A percentile compares a stretch with the other conserved stretches of the same genome.
These are phyloP conservation scores for Eupithecia dodoneata DNA, from an alignment of 2,888 invertebrate genomes.

Conservation along the genomic window DNA sequence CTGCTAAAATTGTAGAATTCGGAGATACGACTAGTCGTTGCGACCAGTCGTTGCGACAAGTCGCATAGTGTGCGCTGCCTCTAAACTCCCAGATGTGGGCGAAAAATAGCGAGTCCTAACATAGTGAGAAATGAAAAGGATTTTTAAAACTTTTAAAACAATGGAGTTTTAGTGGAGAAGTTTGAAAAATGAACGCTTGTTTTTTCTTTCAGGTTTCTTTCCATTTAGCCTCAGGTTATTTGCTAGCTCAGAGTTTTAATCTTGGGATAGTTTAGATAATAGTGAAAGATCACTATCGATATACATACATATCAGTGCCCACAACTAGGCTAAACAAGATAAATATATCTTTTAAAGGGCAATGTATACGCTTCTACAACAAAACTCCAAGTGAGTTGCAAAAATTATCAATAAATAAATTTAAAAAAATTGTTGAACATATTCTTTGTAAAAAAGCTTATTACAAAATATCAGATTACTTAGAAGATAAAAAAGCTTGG, in stretches of 20 bases:
- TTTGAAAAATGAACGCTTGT: background rate
- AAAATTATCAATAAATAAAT: no score
- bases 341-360: no score
- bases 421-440: no score
- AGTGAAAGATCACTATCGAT: no score
- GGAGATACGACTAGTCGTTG: background rate
- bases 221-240: background rate
- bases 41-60: background rate
- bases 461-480: no score
- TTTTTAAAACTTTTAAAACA: constrained; percentile 5
- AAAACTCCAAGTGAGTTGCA: no score
- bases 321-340: no score
- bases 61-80: background rate
- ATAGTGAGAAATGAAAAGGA: constrained; percentile 9
- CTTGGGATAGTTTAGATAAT: background rate
- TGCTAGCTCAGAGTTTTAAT: background rate
- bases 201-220: background rate
- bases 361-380: no score
- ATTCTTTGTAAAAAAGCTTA: no score
- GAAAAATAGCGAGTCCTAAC: constrained; percentile 4
- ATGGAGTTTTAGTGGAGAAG: constrained; percentile 2
- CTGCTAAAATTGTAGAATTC: no score
- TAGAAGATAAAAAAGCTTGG: no score
- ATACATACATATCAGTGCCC: no score
- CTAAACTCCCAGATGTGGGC: background rate